Evolutionary conservation across 2,113 vertebrate genomes (phyloP), one percentile per base, ranked within the genome.

Genomic region (Buteo buteo): DNA sequence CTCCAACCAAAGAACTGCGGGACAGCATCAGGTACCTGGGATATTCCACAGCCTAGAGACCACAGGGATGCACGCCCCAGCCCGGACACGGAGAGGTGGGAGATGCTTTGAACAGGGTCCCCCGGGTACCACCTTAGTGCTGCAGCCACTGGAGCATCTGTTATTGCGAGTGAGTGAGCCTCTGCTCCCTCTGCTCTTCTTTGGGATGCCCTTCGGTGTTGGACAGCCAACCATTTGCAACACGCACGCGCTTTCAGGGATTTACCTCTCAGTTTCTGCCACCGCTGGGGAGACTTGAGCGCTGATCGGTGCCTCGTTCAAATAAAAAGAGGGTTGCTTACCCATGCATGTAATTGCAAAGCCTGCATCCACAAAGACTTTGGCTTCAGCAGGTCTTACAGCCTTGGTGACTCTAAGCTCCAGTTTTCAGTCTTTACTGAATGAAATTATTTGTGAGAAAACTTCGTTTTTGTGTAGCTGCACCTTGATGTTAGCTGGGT

Each of bases 321-420:
- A 19, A 28, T 7, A 32, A 13, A 42, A 26, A 21, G 15, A 13
- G 10, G 0, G 0, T 52, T 57, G 11, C 17, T 40, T 16, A 10
- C 19, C 13, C 2, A 0, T 6, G 24, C 11, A 2, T 9, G 7
- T 12, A 12, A n/a, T 16, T 7, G 20, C 6, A 3, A 47, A 73
- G 9, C 22, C 57, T 19, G 8, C 11, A 10, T n/a, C 40, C 64
- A 18, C 3, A 15, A 42, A 36, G 69, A n/a, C 64, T 65, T 74
- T 12, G n/a, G 11, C 70, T 66, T 49, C 22, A 54, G 25, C 44
- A 34, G 44, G 16, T 71, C 40, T 44, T 59, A 19, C 20, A 50
- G n/a, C 20, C 32, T 59, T 8, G 28, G 31, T 44, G 34, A 34
- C 31, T 17, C 57, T 58, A 26, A 82, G n/a, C 31, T 65, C 62